Evolutionary conservation across 2,113 vertebrate species (phyloP).

Genomic region (Eretmodus cyanostictus): DNA sequence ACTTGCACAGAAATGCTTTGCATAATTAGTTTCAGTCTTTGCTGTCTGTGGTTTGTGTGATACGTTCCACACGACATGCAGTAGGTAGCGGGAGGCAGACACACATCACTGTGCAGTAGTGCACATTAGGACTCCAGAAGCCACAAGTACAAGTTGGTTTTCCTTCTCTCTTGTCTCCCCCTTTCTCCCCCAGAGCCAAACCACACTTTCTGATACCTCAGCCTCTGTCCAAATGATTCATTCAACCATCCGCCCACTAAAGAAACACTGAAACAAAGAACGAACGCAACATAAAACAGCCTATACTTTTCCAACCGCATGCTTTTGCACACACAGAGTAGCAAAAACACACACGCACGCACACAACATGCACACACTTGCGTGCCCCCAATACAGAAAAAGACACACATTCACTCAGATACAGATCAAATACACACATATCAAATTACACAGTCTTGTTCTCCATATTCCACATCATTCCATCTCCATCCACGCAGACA

Average conservation of each 20-base stretch:
- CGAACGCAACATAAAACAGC: constrained; percentile 40
- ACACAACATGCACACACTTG: neutral
- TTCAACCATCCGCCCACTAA: constrained; percentile 51
- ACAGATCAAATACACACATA: neutral
- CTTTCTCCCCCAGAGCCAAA: constrained; percentile 24
- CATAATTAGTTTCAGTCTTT: constrained; percentile 9
- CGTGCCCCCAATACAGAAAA: neutral
- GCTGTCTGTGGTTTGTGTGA: constrained; percentile 8
- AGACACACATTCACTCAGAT: constrained; percentile 8
- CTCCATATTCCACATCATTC: constrained; percentile 6
- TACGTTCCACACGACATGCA: constrained; percentile 3
- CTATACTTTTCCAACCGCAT: constrained; percentile 56
- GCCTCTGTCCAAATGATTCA: constrained; percentile 57
- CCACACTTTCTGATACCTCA: constrained; percentile 53
- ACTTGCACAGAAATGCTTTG: neutral
- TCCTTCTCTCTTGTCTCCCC: constrained; percentile 21
- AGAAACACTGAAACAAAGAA: constrained; percentile 62
- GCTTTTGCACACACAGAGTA: neutral
- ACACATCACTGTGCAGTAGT: constrained; percentile 15
- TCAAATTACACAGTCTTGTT: neutral
- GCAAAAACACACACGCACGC: neutral
- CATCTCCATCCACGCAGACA: neutral
- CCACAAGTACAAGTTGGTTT: constrained; percentile 61
- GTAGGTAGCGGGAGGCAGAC: constrained; percentile 1
- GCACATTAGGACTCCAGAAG: constrained; percentile 37